phyloP scores from a whole-genome alignment of 1,140 invertebrate species.

The Euura saliciscinereae region DNA sequence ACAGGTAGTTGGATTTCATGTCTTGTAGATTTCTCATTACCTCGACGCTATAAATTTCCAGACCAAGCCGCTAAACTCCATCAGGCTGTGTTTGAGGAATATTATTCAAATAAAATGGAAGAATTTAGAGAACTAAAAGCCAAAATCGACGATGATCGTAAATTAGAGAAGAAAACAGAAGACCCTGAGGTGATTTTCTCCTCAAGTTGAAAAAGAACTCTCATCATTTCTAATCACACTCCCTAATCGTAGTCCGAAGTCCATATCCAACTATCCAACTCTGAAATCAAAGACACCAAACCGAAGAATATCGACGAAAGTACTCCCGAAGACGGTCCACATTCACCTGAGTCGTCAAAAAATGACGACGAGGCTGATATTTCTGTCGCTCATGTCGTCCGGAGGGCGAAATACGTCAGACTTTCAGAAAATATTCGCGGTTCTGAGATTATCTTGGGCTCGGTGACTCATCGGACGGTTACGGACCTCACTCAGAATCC shows the following conservation, averaged over 20 bases:
- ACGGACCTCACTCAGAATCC: neutral
- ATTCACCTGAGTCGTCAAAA: too few species aligned
- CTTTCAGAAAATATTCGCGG: neutral
- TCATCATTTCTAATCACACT: too few species aligned
- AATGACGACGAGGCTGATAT: neutral
- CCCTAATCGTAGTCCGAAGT: too few species aligned
- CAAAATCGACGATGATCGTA: neutral
- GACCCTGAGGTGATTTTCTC: too few species aligned
- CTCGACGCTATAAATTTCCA: constrained; percentile 1
- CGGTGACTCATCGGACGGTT: neutral
- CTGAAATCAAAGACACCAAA: too few species aligned
- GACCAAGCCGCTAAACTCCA: constrained; percentile 26
- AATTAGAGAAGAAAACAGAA: too few species aligned
- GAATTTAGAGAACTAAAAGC: neutral
- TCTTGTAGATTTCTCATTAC: neutral
- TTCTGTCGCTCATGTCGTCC: neutral
- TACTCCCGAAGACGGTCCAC: too few species aligned
- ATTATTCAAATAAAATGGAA: constrained; percentile 21
- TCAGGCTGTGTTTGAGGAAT: constrained; percentile 26
- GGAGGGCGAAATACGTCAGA: neutral
- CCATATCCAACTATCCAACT: too few species aligned
- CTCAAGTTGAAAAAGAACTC: too few species aligned
- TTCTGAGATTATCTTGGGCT: neutral
- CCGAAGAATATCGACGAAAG: too few species aligned
- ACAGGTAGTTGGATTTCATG: constrained; percentile 19